Conservation (phyloP, 2,113 vertebrate species). For the Nansenia antarctica region DNA sequence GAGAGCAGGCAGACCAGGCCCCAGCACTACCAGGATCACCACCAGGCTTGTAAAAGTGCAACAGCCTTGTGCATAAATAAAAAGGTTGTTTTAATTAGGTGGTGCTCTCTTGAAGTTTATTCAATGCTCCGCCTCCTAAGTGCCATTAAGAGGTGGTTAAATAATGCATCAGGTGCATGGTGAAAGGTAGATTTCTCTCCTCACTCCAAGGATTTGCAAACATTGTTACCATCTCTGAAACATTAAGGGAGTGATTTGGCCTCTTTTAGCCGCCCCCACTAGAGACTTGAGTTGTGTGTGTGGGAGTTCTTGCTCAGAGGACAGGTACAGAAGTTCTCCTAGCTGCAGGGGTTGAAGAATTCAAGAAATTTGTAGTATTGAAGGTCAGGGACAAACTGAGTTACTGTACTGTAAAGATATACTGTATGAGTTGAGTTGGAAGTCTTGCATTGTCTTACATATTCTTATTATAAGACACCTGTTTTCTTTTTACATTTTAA, state of each 20-base stretch:
- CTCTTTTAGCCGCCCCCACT: background rate
- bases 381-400: slow-evolving; percentile 30
- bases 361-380: background rate
- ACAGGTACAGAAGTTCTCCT: slow-evolving; percentile 9
- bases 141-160: slow-evolving; percentile 60
- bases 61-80: slow-evolving; percentile 52
- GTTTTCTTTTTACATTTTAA: background rate
- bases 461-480: background rate
- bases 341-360: slow-evolving; percentile 20
- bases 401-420: slow-evolving; percentile 23
- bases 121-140: slow-evolving; percentile 49
- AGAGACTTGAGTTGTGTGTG: background rate
- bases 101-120: slow-evolving; percentile 50
- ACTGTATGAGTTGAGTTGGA: background rate
- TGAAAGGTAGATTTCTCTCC: slow-evolving; percentile 39
- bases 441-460: background rate
- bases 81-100: slow-evolving; percentile 70
- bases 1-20: slow-evolving; percentile 37
- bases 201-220: slow-evolving; percentile 44
- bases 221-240: slow-evolving; percentile 29
- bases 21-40: slow-evolving; percentile 30
- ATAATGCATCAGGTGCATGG: slow-evolving; percentile 57
- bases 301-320: slow-evolving; percentile 27
- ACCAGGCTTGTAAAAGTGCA: slow-evolving; percentile 18
- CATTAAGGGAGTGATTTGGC: slow-evolving; percentile 26